phyloP scores from a whole-genome alignment of 2,888 invertebrate genomes.

The Byasa hedistus region DNA sequence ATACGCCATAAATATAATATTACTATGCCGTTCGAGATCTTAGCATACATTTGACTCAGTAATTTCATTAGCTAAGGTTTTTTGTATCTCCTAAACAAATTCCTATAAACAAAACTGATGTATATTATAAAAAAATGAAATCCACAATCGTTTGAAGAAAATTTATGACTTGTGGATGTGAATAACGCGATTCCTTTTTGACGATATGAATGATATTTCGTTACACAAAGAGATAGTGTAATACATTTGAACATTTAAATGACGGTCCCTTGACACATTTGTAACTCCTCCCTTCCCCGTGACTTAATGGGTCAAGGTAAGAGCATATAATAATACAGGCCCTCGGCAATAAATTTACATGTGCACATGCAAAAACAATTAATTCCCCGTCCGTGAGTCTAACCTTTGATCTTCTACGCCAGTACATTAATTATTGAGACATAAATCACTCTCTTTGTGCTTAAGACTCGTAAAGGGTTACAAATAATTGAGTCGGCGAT shows the following conservation, averaged over 20 bases:
- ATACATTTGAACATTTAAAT: slow-evolving; percentile 8
- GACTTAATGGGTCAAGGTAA: slow-evolving; percentile 21
- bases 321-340: slow-evolving; percentile 21
- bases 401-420: slow-evolving; percentile 22
- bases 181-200: neutral
- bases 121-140: neutral
- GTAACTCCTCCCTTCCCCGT: slow-evolving; percentile 5
- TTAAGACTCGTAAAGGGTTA: neutral
- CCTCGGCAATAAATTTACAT: slow-evolving; percentile 32
- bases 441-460: neutral
- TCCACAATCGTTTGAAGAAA: neutral
- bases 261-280: slow-evolving; percentile 13
- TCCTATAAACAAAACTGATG: too few species aligned
- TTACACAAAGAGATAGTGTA: slow-evolving; percentile 16
- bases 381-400: slow-evolving; percentile 7
- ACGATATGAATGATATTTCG: neutral
- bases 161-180: neutral
- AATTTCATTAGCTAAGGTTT: too few species aligned
- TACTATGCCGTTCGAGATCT: too few species aligned
- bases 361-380: slow-evolving; percentile 23
- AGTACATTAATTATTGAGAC: slow-evolving; percentile 12
- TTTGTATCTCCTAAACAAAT: too few species aligned
- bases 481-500: neutral
- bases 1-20: too few species aligned
- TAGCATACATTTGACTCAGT: too few species aligned